Evolutionary conservation across 2,888 invertebrate species (phyloP).

Genomic region (Thecophora atra): DNA sequence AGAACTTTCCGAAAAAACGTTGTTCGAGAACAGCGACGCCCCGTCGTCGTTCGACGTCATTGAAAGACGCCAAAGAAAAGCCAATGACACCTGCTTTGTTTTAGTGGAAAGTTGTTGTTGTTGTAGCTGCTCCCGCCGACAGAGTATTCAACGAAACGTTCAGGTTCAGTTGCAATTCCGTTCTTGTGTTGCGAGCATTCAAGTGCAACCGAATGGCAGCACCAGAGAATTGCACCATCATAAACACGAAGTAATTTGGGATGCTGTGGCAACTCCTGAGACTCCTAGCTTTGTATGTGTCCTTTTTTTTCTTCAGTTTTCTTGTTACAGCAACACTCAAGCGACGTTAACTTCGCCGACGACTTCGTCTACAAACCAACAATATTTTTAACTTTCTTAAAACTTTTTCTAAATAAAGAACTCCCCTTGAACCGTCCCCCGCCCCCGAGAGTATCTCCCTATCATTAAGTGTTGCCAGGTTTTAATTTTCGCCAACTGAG

Average conservation of each 20-base stretch:
- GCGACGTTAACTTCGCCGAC: neutral
- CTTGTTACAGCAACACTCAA: no score
- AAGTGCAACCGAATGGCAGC: neutral
- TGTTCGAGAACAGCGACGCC: neutral
- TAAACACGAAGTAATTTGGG: neutral
- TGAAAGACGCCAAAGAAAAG: no score
- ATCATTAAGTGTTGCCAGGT: slow-evolving; percentile 7
- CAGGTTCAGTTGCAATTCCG: no score
- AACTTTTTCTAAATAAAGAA: neutral
- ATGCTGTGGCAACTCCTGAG: neutral
- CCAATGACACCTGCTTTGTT: no score
- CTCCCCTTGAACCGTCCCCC: neutral
- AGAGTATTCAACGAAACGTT: no score
- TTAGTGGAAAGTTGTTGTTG: neutral
- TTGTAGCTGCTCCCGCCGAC: neutral
- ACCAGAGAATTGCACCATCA: neutral
- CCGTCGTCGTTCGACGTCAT: no score
- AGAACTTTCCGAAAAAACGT: no score
- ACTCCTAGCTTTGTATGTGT: no score
- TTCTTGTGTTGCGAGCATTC: no score
- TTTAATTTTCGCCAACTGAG: slow-evolving; percentile 1
- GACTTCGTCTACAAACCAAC: neutral
- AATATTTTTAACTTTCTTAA: neutral
- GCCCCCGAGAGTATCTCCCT: neutral
- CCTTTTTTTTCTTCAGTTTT: no score